A percentile compares a stretch with the other conserved stretches of the same genome.
These are phyloP conservation scores for Vicugna pacos DNA, from an alignment of 2,113 vertebrate genomes.

Conservation along the genomic window DNA sequence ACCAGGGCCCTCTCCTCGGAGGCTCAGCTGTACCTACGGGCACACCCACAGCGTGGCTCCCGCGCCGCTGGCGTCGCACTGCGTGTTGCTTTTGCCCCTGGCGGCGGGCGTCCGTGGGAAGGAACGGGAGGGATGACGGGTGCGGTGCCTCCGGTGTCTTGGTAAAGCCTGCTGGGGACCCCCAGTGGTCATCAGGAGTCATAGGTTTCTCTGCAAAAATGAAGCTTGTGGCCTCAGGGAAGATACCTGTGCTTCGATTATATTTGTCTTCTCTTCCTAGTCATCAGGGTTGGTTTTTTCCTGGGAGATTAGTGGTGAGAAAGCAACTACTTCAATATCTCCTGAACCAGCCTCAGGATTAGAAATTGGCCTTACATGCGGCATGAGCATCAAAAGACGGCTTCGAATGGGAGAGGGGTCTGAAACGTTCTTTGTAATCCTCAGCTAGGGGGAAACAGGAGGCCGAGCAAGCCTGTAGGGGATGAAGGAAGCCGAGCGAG, in stretches of 20 bases:
- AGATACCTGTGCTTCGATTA: neutral
- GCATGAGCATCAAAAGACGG: neutral
- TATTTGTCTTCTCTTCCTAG: neutral
- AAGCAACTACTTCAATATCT: neutral
- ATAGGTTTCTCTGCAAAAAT: constrained; percentile 57
- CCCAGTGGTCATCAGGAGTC: constrained; percentile 80
- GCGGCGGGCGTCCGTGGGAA: neutral
- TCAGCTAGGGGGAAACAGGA: neutral
- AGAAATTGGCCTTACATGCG: neutral
- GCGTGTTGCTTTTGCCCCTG: constrained; percentile 56
- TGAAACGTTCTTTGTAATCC: neutral
- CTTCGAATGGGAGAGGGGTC: neutral
- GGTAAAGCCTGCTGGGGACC: constrained; percentile 83
- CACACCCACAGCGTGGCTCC: neutral
- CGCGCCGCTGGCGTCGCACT: constrained; percentile 64
- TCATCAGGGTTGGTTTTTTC: no score
- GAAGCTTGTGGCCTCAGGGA: neutral
- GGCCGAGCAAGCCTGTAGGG: neutral
- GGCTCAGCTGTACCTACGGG: constrained; percentile 18
- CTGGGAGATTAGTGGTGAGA: neutral
- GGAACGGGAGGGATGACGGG: constrained; percentile 1
- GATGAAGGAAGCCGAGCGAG: no score
- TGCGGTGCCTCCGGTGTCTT: neutral
- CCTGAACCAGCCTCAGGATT: neutral
- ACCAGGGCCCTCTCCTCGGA: neutral